Base-by-base conservation (phyloP, 1,140 invertebrate genomes). In the Ylistrum balloti region DNA sequence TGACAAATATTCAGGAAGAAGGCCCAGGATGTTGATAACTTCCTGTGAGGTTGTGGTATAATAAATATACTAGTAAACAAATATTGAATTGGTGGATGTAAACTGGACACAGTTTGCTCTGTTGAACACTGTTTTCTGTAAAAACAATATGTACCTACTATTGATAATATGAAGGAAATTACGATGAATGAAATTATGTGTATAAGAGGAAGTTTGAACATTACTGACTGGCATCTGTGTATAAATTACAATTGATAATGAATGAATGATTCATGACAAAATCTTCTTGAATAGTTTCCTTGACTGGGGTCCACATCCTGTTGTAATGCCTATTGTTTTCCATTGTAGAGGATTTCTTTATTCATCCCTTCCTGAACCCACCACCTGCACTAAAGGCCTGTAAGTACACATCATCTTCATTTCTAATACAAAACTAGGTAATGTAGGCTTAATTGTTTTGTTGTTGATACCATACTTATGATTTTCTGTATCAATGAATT, bases 271-370 rank as follows among this genome's bases (percentile, higher is more conserved):
- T 34, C 33, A 86, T 33, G 0, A 2, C 28, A 9, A 32, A 86
- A 20, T 5, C 33, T 2, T 32, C 13, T 15, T 3, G 33, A 86
- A 32, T 33, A 1, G 11, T 15, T 86, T 35, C 17, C 34, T 33
- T 22, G 17, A 22, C 22, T 45, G 45, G 87, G 32, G 20, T 33
- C 28, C 13, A 88, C 35, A 33, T n/a, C 45, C 35, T 41, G 35
- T 88, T 86, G 11, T 89, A 20, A 38, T 85, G 33, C 20, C 5
- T 33, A 86, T 91, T 48, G 87, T 85, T 86, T 33, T 86, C 88
- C 88, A 90, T 95, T 95, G 34, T 94, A 96, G 98, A 99, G 93
- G 97, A 97, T 90, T 99, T 99, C 97, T 99, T 99, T 97, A 98
- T 97, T 95, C 99, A 99, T 96, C 97, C 98, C 74, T 99, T 99